A percentile compares a stretch with the other conserved stretches of the same genome.
Conservation (phyloP, 1,140 invertebrate species). For the Drosophila sp. region DNA sequence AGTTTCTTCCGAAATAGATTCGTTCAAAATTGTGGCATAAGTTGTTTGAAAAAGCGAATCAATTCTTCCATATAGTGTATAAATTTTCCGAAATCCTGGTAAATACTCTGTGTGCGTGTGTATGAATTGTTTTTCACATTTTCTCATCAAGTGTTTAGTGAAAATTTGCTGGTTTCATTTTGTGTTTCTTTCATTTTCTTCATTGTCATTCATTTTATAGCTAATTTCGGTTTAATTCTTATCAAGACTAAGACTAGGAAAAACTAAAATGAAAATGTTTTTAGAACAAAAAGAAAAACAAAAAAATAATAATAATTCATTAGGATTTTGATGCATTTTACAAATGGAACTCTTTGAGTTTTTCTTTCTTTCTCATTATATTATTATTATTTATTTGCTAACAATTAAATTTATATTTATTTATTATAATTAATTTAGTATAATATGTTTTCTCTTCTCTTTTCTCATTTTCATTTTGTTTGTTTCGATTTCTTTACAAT, state of each 20-base stretch:
- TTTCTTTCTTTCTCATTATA: conserved; percentile 25
- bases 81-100: no score
- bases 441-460: conserved; percentile 40
- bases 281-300: conserved; percentile 23
- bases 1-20: no score
- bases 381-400: conserved; percentile 27
- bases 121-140: background rate
- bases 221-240: conserved; percentile 7
- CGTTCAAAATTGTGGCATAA: no score
- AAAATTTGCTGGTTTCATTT: conserved; percentile 13
- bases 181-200: conserved; percentile 9
- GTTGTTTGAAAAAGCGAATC: no score
- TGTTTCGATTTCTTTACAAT: background rate
- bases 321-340: conserved; percentile 46
- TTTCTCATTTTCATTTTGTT: background rate
- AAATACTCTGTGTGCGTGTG: background rate
- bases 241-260: conserved; percentile 1
- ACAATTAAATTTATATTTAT: conserved; percentile 33
- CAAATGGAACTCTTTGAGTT: conserved; percentile 76
- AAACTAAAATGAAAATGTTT: conserved; percentile 3
- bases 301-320: conserved; percentile 1
- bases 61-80: no score
- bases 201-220: conserved; percentile 32
- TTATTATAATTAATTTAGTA: conserved; percentile 41
- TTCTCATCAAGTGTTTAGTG: conserved; percentile 10